These are phyloP conservation scores for Drosophila borealis DNA, from an alignment of 2,888 invertebrate species.

Conservation along the genomic window DNA sequence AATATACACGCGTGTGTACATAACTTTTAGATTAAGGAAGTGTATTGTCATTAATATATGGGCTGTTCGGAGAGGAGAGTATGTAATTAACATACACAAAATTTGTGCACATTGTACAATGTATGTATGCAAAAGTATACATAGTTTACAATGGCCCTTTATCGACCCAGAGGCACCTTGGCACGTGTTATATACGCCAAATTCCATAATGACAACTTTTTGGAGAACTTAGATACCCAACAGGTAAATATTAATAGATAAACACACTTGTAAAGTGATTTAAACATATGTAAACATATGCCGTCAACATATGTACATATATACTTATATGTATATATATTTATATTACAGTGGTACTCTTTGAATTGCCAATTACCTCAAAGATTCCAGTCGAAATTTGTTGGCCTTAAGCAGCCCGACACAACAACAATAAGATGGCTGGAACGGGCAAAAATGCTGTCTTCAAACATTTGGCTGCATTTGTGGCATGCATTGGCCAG, in stretches of 20 bases:
- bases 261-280: neutral
- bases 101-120: conserved; percentile 7
- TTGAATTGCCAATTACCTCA: conserved; percentile 77
- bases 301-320: too few species aligned
- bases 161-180: conserved; percentile 83
- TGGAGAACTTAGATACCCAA: conserved; percentile 84
- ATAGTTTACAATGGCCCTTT: conserved; percentile 69
- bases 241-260: conserved; percentile 60
- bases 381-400: conserved; percentile 82
- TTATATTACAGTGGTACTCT: conserved; percentile 82
- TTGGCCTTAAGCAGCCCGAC: conserved; percentile 82
- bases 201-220: conserved; percentile 84
- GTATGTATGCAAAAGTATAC: conserved; percentile 15
- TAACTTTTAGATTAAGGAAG: too few species aligned
- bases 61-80: neutral
- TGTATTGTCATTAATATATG: neutral
- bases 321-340: neutral
- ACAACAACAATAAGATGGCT: conserved; percentile 82
- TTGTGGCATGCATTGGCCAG: conserved; percentile 95
- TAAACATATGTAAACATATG: too few species aligned
- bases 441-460: conserved; percentile 82
- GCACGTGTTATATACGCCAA: conserved; percentile 84
- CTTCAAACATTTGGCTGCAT: conserved; percentile 90
- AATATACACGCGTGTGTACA: too few species aligned
- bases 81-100: neutral